Base-by-base conservation (phyloP, 2,113 vertebrate species). In the Castor canadensis region DNA sequence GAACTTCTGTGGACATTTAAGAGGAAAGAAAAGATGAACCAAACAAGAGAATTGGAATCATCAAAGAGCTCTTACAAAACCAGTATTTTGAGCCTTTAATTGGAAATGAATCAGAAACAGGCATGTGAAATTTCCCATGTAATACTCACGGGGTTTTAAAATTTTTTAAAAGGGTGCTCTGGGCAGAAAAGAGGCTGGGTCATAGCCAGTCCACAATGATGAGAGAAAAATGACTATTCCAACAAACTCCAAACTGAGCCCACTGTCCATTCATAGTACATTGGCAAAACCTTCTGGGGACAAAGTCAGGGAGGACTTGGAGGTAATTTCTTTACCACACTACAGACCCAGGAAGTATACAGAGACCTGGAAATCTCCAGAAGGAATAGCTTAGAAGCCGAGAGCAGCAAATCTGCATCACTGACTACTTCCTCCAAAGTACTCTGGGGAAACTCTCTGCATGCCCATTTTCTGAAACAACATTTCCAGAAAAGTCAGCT, bases 91-190 rank as follows among this genome's bases (percentile, higher is more conserved):
- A 98, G 95, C 56, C 86, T 96, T 97, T 97, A 97, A 98, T 97
- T 97, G 94, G 92, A 97, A 98, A 66, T 67, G 96, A 97, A 97
- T 97, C 91, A 97, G 96, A 98, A 98, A 96, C 96, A 98, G 97
- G 84, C 96, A 0, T 95, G 91, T 97, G 97, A 97, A 97, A 97
- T 97, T 97, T 98, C 96, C 95, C 97, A 97, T 98, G 96, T 97
- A 97, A 96, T 96, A 91, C 83, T 95, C 71, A 96, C 40, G 91
- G 66, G 66, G 76, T 69, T 97, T 95, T 72, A 69, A 76, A 88
- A 64, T 32, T n/a, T 49, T 67, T 52, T 45, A n/a, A 83, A 76
- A 77, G 45, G 75, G 35, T 96, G 73, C 82, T 96, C 60, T 95
- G 93, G 83, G 80, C 22, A 76, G 86, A 95, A 58, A 88, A 85